Percentiles rank a stretch among this genome's conserved stretches.
These are phyloP conservation scores for Lethenteron camtschaticum DNA, from an alignment of 2,113 vertebrate genomes.

Conservation along the genomic window DNA sequence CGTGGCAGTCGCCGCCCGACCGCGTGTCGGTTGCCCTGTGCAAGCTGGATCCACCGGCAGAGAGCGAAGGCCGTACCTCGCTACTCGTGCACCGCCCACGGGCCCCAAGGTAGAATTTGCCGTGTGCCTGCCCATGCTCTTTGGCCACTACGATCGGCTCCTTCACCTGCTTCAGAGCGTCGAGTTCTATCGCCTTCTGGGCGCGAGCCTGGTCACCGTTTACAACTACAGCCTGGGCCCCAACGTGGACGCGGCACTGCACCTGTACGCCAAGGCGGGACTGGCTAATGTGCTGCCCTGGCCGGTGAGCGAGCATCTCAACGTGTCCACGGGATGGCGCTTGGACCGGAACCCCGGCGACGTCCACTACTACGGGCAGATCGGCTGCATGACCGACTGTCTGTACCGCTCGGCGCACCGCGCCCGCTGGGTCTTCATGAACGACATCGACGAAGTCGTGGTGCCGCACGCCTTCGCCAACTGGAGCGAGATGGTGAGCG, in stretches of 20 bases:
- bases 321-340: not conserved
- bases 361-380: conserved; percentile 14
- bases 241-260: conserved; percentile 10
- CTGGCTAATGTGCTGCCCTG: conserved; percentile 8
- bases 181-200: conserved; percentile 42
- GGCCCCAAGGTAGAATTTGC: conserved; percentile 22
- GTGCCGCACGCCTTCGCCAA: conserved; percentile 6
- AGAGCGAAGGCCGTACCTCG: too few relatives aligned
- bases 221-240: conserved; percentile 37
- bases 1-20: too few relatives aligned
- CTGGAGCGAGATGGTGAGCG: conserved; percentile 8
- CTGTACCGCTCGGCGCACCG: conserved; percentile 12
- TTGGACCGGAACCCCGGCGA: conserved; percentile 7
- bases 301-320: conserved; percentile 8
- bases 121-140: conserved; percentile 35
- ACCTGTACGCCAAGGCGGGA: conserved; percentile 8
- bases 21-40: too few relatives aligned
- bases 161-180: conserved; percentile 34
- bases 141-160: conserved; percentile 30
- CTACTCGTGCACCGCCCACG: too few relatives aligned
- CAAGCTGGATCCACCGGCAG: too few relatives aligned
- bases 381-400: conserved; percentile 13
- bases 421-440: conserved; percentile 9
- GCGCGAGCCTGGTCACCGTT: conserved; percentile 27
- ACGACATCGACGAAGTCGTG: conserved; percentile 11